Conservation (phyloP, 2,888 invertebrate genomes). For the Cephus runcator region DNA sequence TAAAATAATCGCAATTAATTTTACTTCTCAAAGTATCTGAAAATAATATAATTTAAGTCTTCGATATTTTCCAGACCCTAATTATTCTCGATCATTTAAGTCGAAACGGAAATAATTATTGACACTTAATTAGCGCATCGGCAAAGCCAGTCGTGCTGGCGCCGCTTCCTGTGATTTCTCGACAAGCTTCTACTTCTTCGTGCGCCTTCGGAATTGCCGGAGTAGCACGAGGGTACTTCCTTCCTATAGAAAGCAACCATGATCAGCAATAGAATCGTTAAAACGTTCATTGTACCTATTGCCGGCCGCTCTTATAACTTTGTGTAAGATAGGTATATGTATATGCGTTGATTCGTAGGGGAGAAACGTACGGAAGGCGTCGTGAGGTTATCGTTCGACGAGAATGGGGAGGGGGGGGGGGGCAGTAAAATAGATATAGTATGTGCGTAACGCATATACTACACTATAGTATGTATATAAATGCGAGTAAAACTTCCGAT, state of each 20-base stretch:
- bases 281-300: neutral
- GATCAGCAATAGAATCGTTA: neutral
- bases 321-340: neutral
- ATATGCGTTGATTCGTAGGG: no score
- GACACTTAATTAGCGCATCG: neutral
- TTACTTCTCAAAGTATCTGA: no score
- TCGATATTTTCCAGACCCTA: no score
- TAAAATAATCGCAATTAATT: no score
- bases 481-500: constrained; percentile 4
- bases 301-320: neutral
- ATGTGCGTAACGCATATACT: neutral
- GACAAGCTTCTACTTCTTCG: neutral
- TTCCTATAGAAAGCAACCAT: neutral
- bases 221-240: neutral
- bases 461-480: neutral
- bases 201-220: neutral
- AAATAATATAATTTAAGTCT: no score
- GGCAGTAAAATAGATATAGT: neutral
- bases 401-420: neutral
- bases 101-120: no score
- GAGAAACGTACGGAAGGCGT: neutral
- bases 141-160: neutral
- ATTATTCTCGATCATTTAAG: no score
- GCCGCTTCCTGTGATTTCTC: neutral
- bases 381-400: neutral